Base-by-base conservation (phyloP, 2,888 invertebrate species). In the Trachelus iudaicus region DNA sequence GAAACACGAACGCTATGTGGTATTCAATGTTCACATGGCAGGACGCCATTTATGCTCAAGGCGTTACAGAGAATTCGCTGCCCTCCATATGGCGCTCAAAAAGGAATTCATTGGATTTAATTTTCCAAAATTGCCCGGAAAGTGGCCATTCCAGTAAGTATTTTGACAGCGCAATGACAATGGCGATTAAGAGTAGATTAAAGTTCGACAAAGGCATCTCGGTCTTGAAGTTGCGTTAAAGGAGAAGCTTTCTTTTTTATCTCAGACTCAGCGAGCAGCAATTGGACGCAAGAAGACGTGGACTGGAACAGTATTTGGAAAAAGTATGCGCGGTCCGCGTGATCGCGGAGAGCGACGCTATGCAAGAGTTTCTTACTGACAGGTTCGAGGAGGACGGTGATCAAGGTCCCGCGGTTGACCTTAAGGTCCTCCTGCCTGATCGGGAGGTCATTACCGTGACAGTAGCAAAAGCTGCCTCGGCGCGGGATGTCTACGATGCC, bases 11-110 rank as follows among this genome's bases (percentile, higher is more conserved):
- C 95, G 97, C 85, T 99, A 95, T 93, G 98, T 98, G 85, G 98
- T 95, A 13, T 99, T 97, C 93, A 99, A 99, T 91, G 98, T 99
- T 82, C 98, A 99, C 92, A 99, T 99, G 99, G 99, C 99, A 11
- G 99, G 99, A 0, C 93, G 99, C 68, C 99, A 99, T 91, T 93
- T 99, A 77, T 99, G 99, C 92, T 99, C 99, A 75, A 94, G 99
- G 76, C 94, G 99, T 69, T 99, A 99, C 92, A 94, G 98, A 80
- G 99, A 99, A 93, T 99, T 99, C 92, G 95, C 98, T 12, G 96
- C 96, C 83, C 93, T 99, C 81, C 97, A 99, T 89, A 94, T 95
- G 87, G 95, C 95, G 86, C 93, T 99, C 77, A 97, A 98, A 91
- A 96, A 98, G 92, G 98, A 99, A 92, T 99, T 99, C 91, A 94